These are phyloP conservation scores for Scolanthus callimorphus DNA, from an alignment of 92 coral and sea anemone genomes.

Conservation along the genomic window DNA sequence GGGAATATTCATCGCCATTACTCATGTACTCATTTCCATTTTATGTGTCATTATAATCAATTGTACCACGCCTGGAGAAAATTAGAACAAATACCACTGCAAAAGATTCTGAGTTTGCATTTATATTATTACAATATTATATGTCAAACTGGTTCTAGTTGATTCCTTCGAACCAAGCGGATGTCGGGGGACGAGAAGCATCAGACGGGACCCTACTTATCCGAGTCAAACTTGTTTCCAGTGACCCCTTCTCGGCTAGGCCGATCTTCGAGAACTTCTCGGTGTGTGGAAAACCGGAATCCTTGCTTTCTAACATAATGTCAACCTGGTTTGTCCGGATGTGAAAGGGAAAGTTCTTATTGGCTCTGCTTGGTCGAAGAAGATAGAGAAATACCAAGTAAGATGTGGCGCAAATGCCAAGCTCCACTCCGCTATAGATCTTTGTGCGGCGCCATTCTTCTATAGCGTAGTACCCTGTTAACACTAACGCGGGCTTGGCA, in stretches of 20 bases:
- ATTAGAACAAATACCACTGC: too few species aligned
- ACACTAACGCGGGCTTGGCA: slow-evolving; percentile 21
- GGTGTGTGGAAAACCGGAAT: slow-evolving; percentile 41
- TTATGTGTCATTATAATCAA: too few species aligned
- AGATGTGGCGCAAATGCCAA: slow-evolving; percentile 29
- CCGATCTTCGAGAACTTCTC: slow-evolving; percentile 25
- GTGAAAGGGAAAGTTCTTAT: slow-evolving; percentile 53
- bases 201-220: too few species aligned
- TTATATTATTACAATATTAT: too few species aligned
- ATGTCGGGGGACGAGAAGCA: too few species aligned
- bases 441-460: slow-evolving; percentile 19
- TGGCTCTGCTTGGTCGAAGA: slow-evolving; percentile 40
- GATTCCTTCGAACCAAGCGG: too few species aligned
- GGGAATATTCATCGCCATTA: too few species aligned
- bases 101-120: too few species aligned
- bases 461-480: slow-evolving; percentile 7
- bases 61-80: too few species aligned
- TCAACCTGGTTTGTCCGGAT: slow-evolving; percentile 43
- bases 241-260: slow-evolving; percentile 7
- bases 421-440: slow-evolving; percentile 32
- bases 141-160: too few species aligned
- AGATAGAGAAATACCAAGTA: slow-evolving; percentile 41
- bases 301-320: slow-evolving; percentile 6
- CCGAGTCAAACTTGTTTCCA: slow-evolving; percentile 30
- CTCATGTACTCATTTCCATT: too few species aligned